Evolutionary conservation across 2,113 vertebrate species (phyloP).

Genomic region (Tautogolabrus adspersus): DNA sequence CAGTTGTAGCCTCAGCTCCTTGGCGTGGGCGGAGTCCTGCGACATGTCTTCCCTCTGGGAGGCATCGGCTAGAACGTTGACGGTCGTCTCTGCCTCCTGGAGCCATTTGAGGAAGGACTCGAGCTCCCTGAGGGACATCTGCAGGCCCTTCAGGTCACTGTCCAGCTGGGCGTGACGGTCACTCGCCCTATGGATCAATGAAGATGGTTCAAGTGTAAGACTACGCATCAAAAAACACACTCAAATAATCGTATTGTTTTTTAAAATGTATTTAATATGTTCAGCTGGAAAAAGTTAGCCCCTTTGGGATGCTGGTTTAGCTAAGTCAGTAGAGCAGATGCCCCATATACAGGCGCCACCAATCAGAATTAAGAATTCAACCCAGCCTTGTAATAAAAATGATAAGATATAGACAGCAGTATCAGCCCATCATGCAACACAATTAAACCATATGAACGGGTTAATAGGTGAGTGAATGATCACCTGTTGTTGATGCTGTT

Average conservation of each 20-base stretch:
- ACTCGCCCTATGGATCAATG: constrained; percentile 80
- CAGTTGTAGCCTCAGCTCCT: constrained; percentile 88
- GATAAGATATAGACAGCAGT: no score
- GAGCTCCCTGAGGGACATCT: constrained; percentile 89
- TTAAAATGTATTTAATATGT: no score
- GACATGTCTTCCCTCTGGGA: constrained; percentile 89
- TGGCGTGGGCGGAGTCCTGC: constrained; percentile 83
- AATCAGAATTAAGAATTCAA: no score
- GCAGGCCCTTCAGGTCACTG: constrained; percentile 87
- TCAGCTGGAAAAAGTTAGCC: no score
- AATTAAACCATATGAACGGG: not conserved
- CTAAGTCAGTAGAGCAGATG: no score
- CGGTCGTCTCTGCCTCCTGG: constrained; percentile 93
- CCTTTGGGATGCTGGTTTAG: no score
- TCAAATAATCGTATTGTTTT: no score
- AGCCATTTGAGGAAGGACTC: constrained; percentile 96
- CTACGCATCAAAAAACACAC: no score
- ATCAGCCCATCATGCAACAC: not conserved
- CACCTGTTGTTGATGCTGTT: constrained; percentile 91
- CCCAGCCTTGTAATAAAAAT: no score
- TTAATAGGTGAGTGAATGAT: not conserved
- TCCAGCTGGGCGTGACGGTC: constrained; percentile 90
- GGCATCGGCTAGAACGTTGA: constrained; percentile 91
- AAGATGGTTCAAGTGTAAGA: no score
- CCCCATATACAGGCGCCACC: no score